Percentiles rank a stretch among this genome's conserved stretches.
Evolutionary conservation across 2,797 vertebrate genomes (phyloP).

Genomic region (Bucorvus abyssinicus): DNA sequence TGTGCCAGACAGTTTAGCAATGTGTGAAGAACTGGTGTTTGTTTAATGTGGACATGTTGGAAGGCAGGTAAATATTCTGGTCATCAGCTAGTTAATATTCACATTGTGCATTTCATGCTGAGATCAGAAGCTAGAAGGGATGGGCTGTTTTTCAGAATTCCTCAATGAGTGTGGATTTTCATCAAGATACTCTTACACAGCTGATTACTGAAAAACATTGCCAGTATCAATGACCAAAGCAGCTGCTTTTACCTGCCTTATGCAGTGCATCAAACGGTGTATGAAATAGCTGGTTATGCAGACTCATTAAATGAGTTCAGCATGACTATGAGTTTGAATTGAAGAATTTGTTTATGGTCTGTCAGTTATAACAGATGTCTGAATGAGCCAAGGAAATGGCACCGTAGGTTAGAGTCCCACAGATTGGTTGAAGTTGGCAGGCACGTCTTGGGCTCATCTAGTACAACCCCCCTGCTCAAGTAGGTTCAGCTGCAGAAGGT

Average conservation of each 20-base stretch:
- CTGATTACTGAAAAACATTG: neutral
- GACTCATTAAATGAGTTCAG: neutral
- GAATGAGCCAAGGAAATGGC: neutral
- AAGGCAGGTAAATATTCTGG: neutral
- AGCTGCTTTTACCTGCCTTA: neutral
- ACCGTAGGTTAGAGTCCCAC: neutral
- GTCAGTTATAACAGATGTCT: neutral
- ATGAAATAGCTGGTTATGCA: neutral
- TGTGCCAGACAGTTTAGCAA: neutral
- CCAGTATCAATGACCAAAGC: neutral
- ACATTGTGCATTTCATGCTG: neutral
- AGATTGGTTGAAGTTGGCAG: neutral
- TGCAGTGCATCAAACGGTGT: neutral
- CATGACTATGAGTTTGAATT: neutral
- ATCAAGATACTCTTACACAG: neutral
- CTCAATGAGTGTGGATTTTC: neutral
- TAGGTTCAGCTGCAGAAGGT: neutral
- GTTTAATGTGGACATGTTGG: neutral
- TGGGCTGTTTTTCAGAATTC: neutral
- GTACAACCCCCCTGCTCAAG: neutral
- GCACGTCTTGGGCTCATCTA: neutral
- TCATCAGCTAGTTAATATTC: neutral
- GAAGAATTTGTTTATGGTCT: neutral
- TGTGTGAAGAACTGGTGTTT: neutral
- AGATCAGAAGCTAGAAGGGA: neutral